phyloP scores from a whole-genome alignment of 1,140 invertebrate genomes.

The Gonioctena quinquepunctata region DNA sequence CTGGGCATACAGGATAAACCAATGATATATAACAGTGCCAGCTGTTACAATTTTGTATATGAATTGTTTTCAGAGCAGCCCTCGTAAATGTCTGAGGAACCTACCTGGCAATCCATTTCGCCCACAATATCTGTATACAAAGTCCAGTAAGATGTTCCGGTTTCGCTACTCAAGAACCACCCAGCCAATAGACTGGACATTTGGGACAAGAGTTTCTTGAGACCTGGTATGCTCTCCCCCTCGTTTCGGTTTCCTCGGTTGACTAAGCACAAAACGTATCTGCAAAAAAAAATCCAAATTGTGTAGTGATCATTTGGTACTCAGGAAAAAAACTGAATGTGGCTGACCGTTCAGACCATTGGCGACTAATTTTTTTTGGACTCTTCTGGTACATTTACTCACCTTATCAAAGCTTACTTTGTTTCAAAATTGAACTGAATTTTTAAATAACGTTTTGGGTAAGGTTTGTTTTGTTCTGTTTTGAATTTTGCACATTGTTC shows the following conservation, averaged over 20 bases:
- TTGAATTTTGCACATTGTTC: too few relatives aligned
- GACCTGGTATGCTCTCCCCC: constrained; percentile 59
- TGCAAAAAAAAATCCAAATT: constrained; percentile 26
- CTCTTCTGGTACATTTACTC: too few relatives aligned
- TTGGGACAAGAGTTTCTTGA: constrained; percentile 70
- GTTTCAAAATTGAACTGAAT: too few relatives aligned
- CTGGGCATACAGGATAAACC: too few relatives aligned
- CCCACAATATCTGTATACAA: constrained; percentile 61
- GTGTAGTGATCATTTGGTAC: neutral
- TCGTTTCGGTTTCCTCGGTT: constrained; percentile 65
- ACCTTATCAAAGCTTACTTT: too few relatives aligned
- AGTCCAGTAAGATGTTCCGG: constrained; percentile 62
- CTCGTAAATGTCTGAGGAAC: neutral
- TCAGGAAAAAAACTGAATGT: too few relatives aligned
- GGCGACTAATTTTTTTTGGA: too few relatives aligned
- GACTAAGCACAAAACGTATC: constrained; percentile 74
- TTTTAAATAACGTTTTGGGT: too few relatives aligned
- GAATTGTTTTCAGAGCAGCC: neutral
- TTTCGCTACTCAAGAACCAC: constrained; percentile 66
- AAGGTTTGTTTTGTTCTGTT: too few relatives aligned
- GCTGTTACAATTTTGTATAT: neutral
- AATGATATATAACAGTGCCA: too few relatives aligned
- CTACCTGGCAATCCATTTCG: constrained; percentile 61
- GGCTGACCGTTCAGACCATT: too few relatives aligned
- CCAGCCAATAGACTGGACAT: constrained; percentile 72